Evolutionary conservation across 2,888 invertebrate species (phyloP), one percentile per base, ranked within the genome.

Genomic region (Allolobophora icterica): DNA sequence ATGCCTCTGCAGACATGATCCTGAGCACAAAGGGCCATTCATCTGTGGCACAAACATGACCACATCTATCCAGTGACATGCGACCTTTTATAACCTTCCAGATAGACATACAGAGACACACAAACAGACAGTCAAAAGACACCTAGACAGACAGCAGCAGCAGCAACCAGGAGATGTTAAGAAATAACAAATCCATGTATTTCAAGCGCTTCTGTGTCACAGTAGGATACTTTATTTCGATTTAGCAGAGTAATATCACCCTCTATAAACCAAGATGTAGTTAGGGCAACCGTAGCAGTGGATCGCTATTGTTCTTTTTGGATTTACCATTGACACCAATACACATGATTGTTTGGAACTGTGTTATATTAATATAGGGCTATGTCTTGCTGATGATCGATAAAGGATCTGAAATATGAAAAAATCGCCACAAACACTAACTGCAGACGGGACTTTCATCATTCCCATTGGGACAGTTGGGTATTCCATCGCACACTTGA

Each of bases 391-490:
- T 71, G 17, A 71, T 71, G n/a, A 30, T 71, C 71, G n/a, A 71
- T 11, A 8, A 11, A 71, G 71, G 71, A 71, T n/a, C 71, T 71
- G 71, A 71, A 71, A 71, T 11, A 6, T 71, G n/a, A 71, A 71
- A 52, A 52, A 24, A 11, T n/a, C 71, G 3, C 1, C 8, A n/a
- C 8, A 71, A 87, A 15, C 45, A 94, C 95, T 94, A 93, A 95
- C 96, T 98, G 94, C 99, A 99, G 90, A 97, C 97, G 19, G 97
- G 97, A 83, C 99, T 99, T 96, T 99, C 99, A 93, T 96, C 96
- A 38, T 95, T 97, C 0, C 98, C 98, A 94, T 98, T 98, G 0
- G 99, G 99, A 95, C 99, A 99, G 94, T 99, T 98, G 21, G 96
- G 95, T 83, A 97, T 97, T 13, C 97, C 97, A 95, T 99, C 94